Evolutionary conservation across 2,113 vertebrate genomes (phyloP).

Genomic region (Alethe diademata): DNA sequence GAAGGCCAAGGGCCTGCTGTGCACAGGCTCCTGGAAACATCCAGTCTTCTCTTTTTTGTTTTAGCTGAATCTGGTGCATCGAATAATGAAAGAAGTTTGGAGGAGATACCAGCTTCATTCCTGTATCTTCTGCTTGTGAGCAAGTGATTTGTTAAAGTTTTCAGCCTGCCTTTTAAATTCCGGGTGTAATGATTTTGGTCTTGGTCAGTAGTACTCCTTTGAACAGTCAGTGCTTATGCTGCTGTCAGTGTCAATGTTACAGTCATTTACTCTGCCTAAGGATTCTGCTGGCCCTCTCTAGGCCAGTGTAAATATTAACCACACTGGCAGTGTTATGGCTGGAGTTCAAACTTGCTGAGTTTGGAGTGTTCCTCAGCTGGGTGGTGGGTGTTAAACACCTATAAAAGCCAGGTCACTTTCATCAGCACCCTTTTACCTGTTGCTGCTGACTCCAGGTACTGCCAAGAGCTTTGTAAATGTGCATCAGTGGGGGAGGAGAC

Average conservation of each 20-base stretch:
- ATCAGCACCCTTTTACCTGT: neutral
- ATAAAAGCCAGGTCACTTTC: neutral
- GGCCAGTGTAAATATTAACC: neutral
- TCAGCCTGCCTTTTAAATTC: neutral
- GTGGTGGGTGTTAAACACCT: neutral
- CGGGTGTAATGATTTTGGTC: neutral
- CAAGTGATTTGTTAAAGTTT: conserved; percentile 30
- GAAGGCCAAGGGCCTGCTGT: neutral
- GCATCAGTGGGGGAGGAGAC: neutral
- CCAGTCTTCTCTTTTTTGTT: neutral
- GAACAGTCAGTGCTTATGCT: neutral
- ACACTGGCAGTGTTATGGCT: neutral
- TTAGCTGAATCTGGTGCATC: conserved; percentile 88
- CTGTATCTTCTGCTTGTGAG: conserved; percentile 82
- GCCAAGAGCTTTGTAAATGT: neutral
- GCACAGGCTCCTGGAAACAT: neutral
- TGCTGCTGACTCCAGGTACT: neutral
- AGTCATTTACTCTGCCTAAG: neutral
- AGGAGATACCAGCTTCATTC: conserved; percentile 79
- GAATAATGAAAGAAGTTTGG: conserved; percentile 88
- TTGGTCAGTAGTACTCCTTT: neutral
- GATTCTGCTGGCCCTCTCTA: neutral
- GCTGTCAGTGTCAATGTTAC: neutral
- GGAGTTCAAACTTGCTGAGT: neutral
- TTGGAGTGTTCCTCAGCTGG: neutral